Conservation (phyloP, 1,140 invertebrate genomes). For the Cydia fagiglandana region DNA sequence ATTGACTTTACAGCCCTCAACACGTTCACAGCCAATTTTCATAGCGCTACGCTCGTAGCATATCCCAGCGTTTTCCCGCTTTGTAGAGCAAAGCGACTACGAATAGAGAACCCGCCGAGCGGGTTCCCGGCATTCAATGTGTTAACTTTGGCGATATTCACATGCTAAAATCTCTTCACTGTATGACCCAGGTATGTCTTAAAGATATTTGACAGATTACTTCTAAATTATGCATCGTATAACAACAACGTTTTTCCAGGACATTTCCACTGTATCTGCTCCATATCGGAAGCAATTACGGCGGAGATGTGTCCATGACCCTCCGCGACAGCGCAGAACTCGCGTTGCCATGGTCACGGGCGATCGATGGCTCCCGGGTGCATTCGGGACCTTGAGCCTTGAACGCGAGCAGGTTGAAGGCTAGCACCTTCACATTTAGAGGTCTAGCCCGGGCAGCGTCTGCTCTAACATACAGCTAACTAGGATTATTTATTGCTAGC, state of each 20-base stretch:
- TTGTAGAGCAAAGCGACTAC: too few species aligned
- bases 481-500: background rate
- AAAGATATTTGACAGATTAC: too few species aligned
- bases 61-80: too few species aligned
- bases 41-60: too few species aligned
- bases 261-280: background rate
- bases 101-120: too few species aligned
- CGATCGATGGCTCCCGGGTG: slow-evolving; percentile 69
- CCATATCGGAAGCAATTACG: slow-evolving; percentile 2
- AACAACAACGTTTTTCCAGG: background rate
- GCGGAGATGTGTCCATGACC: slow-evolving; percentile 64
- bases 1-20: too few species aligned
- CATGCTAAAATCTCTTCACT: too few species aligned
- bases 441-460: slow-evolving; percentile 10
- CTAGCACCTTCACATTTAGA: background rate
- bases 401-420: slow-evolving; percentile 18
- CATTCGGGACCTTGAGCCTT: slow-evolving; percentile 50
- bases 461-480: background rate
- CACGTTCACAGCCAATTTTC: too few species aligned
- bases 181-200: too few species aligned
- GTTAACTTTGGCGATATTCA: too few species aligned
- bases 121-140: too few species aligned
- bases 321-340: slow-evolving; percentile 60
- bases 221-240: too few species aligned
- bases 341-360: slow-evolving; percentile 74